Evolutionary conservation across 2,888 invertebrate genomes (phyloP).

Genomic region (Ephialtes manifestator): DNA sequence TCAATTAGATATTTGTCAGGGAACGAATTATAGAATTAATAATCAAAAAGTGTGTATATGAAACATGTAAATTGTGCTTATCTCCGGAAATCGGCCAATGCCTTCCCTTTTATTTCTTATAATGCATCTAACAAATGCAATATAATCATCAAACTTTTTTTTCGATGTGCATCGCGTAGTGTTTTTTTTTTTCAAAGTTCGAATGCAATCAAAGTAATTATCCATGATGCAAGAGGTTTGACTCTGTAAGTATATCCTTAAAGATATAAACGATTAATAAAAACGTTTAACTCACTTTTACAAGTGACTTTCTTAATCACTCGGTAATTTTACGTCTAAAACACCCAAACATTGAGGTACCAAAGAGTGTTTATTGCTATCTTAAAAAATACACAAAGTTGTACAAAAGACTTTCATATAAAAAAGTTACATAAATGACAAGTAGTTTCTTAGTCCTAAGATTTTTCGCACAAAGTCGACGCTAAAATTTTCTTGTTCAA

Average conservation of each 20-base stretch:
- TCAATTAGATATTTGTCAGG: too few relatives aligned
- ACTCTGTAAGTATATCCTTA: slow-evolving; percentile 48
- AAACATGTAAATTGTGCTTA: too few relatives aligned
- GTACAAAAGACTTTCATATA: slow-evolving; percentile 60
- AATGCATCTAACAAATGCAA: slow-evolving; percentile 49
- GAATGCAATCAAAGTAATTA: slow-evolving; percentile 57
- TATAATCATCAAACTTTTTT: slow-evolving; percentile 53
- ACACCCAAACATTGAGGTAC: slow-evolving; percentile 8
- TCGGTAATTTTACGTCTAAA: slow-evolving; percentile 4
- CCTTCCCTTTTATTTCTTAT: slow-evolving; percentile 36
- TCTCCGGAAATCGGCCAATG: slow-evolving; percentile 23
- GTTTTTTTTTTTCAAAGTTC: slow-evolving; percentile 62
- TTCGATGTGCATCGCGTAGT: slow-evolving; percentile 54
- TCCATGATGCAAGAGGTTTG: slow-evolving; percentile 43
- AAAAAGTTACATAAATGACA: slow-evolving; percentile 44
- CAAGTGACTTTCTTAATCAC: slow-evolving; percentile 33
- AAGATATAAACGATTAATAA: slow-evolving; percentile 51
- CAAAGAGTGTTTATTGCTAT: slow-evolving; percentile 61
- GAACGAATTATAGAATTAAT: too few relatives aligned
- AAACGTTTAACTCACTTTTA: slow-evolving; percentile 45
- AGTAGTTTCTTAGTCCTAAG: slow-evolving; percentile 21
- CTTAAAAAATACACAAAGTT: slow-evolving; percentile 57
- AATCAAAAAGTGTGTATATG: too few relatives aligned
- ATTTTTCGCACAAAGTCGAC: slow-evolving; percentile 12
- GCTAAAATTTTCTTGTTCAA: neutral